Evolutionary conservation across 2,888 invertebrate genomes (phyloP), one percentile per base, ranked within the genome.

Genomic region (Synergus gifuensis): DNA sequence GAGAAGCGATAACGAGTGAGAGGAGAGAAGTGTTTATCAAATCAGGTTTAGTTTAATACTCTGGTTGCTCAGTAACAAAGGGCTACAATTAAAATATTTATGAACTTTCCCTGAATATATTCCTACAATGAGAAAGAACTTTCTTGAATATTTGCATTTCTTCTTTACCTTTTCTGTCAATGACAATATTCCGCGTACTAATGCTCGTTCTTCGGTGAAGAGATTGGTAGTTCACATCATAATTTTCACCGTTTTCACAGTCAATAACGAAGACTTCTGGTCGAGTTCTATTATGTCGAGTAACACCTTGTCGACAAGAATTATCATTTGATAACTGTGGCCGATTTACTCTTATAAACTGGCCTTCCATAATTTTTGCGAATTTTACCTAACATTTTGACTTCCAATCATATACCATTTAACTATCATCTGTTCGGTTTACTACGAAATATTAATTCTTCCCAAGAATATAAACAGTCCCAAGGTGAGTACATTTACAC

Each of bases 251-350:
- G 73, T 83, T 85, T 4, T 78, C 80, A 76, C 84, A 85, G 67
- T 86, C 84, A 66, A 89, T 83, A 63, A 85, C 81, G 54, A 88
- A 89, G 64, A 87, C 76, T 18, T 84, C 78, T 12, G 83, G 83
- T 4, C 79, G 60, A 9, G 46, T 18, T 9, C 49, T 73, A 46
- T 58, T 28, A n/a, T 54, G 73, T 40, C 73, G 46, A 28, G 16
- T 36, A 54, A 36, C 28, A n/a, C 73, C 22, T 11, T 36, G 73
- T 36, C 18, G 73, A 66, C n/a, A 42, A 18, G 73, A 54, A 73
- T 40, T n/a, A 36, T n/a, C 11, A 58, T 73, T 36, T 16, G 54
- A 49, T 54, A 16, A 40, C 11, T 58, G n/a, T 49, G 54, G 18
- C n/a, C n/a, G n/a, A 58, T 40, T 54, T 36, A 28, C 11, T n/a